Base-by-base conservation (phyloP, 2,888 invertebrate species). In the Heteromurus nitidus region DNA sequence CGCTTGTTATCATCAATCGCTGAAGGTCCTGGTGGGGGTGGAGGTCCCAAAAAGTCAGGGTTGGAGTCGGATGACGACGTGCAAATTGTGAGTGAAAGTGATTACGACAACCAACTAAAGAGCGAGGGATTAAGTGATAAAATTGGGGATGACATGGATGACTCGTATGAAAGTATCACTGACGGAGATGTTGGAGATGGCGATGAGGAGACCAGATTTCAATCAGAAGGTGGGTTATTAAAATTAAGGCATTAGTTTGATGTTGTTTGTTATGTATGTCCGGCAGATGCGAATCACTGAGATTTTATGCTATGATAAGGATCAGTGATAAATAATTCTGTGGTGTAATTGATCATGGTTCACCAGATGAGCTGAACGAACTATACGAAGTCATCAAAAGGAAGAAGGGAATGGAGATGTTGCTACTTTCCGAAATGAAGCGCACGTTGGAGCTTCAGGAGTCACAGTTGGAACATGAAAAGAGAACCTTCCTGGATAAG, bases 341-440 rank as follows among this genome's bases (percentile, higher is more conserved):
- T n/a, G n/a, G n/a, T n/a, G n/a, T n/a, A n/a, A n/a, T n/a, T n/a
- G n/a, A n/a, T n/a, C n/a, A n/a, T n/a, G n/a, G n/a, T n/a, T 36
- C 47, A 47, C 16, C 11, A 3, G 62, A 69, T 31, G 64, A 62
- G 22, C 24, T 60, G 58, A 50, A 28, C 30, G 65, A 53, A 31
- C 36, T n/a, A 22, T 55, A 42, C 67, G 76, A 44, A 76, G 65
- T 18, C 28, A 69, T 69, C 62, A 70, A n/a, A 62, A 72, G 2
- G 42, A 58, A 69, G 28, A 22, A 36, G 1, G 26, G 24, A 13
- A 69, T 16, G 18, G 69, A 36, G 16, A 62, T 50, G 11, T 30
- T 79, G 5, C 22, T 64, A 1, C 44, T 80, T 2, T n/a, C 53
- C 5, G 80, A 80, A 58, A 55, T 65, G 9, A 72, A 65, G n/a